These are phyloP conservation scores for Agrenia bidenticulata DNA, from an alignment of 2,888 invertebrate genomes.

Conservation along the genomic window DNA sequence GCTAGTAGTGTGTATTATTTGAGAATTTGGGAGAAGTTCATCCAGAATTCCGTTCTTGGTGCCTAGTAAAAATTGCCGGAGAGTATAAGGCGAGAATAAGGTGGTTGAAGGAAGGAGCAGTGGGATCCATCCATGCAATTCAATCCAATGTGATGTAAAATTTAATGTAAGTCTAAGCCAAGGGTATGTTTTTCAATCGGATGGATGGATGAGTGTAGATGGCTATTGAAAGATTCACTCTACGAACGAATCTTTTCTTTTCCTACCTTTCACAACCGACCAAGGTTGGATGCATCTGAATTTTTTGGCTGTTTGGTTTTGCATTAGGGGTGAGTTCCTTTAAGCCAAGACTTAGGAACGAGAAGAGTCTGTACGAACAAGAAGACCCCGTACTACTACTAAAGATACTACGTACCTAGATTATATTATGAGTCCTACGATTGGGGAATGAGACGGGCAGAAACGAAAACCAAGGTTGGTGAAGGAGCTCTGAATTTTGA, in stretches of 20 bases:
- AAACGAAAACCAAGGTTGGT: no score
- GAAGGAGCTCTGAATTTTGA: no score
- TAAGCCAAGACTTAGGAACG: neutral
- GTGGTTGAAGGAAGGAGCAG: conserved; percentile 9
- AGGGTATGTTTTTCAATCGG: conserved; percentile 15
- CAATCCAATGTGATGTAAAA: conserved; percentile 18
- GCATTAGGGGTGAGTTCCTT: conserved; percentile 43
- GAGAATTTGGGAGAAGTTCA: neutral
- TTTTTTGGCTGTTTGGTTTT: conserved; percentile 51
- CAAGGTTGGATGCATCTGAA: conserved; percentile 9
- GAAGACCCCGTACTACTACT: no score
- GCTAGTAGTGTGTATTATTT: no score
- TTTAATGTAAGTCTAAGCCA: conserved; percentile 13
- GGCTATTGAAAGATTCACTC: conserved; percentile 12
- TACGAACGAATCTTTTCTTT: conserved; percentile 5
- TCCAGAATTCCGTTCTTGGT: conserved; percentile 4
- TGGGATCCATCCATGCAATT: conserved; percentile 36
- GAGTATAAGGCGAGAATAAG: neutral
- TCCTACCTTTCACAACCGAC: neutral
- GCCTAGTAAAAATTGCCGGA: neutral
- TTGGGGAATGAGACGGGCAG: no score
- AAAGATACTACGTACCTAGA: no score
- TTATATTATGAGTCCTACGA: no score
- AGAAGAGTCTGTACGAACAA: no score
- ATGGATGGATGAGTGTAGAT: conserved; percentile 4